Conservation (phyloP, 2,888 invertebrate species). For the Malthinus seriepunctatus region DNA sequence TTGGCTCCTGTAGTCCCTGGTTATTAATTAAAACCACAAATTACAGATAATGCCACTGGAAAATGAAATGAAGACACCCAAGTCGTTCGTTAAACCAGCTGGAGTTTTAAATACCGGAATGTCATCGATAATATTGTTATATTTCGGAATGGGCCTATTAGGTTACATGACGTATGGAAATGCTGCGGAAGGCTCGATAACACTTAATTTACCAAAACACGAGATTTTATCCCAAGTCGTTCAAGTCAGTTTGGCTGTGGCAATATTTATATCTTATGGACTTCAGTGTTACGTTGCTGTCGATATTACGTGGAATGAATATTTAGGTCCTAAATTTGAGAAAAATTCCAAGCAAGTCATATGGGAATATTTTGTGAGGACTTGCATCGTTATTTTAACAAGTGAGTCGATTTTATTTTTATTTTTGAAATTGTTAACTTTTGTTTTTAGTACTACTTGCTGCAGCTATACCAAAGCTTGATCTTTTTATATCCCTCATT, state of each 20-base stretch:
- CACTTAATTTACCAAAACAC: conserved; percentile 75
- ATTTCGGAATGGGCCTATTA: conserved; percentile 86
- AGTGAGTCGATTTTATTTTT: conserved; percentile 65
- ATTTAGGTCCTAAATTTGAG: conserved; percentile 63
- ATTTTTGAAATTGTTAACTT: conserved; percentile 1
- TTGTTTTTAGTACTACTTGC: conserved; percentile 76
- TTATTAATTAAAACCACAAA: conserved; percentile 4
- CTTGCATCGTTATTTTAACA: conserved; percentile 76
- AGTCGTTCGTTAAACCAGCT: conserved; percentile 74
- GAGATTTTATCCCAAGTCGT: conserved; percentile 71
- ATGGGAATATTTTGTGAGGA: conserved; percentile 81
- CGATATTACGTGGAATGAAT: conserved; percentile 88
- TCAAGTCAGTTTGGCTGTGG: conserved; percentile 72
- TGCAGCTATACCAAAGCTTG: conserved; percentile 82
- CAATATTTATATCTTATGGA: conserved; percentile 90
- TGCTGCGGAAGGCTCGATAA: conserved; percentile 76
- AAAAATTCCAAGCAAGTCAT: conserved; percentile 63
- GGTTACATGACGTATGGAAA: conserved; percentile 88
- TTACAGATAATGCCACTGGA: conserved; percentile 86
- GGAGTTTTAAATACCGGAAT: conserved; percentile 88
- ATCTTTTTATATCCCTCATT: conserved; percentile 77
- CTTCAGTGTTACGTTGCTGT: conserved; percentile 96
- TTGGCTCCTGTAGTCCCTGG: too few species aligned
- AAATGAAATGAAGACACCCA: conserved; percentile 91
- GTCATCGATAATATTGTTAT: conserved; percentile 79